A percentile compares a stretch with the other conserved stretches of the same genome.
Evolutionary conservation across 2,797 vertebrate genomes (phyloP).

Genomic region (Zenarchopterus dispar): DNA sequence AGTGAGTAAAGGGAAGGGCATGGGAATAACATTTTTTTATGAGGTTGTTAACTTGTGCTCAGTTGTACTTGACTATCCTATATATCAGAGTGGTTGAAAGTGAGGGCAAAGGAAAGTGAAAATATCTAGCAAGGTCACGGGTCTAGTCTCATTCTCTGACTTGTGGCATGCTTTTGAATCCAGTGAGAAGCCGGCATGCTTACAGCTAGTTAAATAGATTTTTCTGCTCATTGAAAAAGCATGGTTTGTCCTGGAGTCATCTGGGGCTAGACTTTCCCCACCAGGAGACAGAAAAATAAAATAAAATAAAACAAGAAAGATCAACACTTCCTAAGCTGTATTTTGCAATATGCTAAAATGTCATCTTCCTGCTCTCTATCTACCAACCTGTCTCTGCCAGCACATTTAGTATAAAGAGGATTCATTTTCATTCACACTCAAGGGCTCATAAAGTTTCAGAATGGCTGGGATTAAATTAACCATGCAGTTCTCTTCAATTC

Average conservation of each 20-base stretch:
- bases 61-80: conserved; percentile 11
- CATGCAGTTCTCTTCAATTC: not conserved
- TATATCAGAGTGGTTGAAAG: conserved; percentile 18
- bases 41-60: not conserved
- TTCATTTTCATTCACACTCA: conserved; percentile 1
- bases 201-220: conserved; percentile 52
- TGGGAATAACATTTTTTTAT: not conserved
- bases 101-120: conserved; percentile 36
- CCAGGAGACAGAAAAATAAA: conserved; percentile 21
- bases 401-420: conserved; percentile 18
- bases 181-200: conserved; percentile 28
- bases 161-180: conserved; percentile 23
- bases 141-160: conserved; percentile 42
- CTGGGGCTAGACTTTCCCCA: conserved; percentile 55
- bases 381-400: conserved; percentile 11
- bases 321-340: conserved; percentile 44
- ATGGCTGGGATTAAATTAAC: conserved; percentile 1
- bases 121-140: conserved; percentile 54
- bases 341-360: conserved; percentile 44
- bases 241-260: conserved; percentile 36
- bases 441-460: not conserved
- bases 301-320: conserved; percentile 23
- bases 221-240: conserved; percentile 40
- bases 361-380: conserved; percentile 40
- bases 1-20: too few species aligned